Base-by-base conservation (phyloP, 2,888 invertebrate species). In the Phortica okadai region DNA sequence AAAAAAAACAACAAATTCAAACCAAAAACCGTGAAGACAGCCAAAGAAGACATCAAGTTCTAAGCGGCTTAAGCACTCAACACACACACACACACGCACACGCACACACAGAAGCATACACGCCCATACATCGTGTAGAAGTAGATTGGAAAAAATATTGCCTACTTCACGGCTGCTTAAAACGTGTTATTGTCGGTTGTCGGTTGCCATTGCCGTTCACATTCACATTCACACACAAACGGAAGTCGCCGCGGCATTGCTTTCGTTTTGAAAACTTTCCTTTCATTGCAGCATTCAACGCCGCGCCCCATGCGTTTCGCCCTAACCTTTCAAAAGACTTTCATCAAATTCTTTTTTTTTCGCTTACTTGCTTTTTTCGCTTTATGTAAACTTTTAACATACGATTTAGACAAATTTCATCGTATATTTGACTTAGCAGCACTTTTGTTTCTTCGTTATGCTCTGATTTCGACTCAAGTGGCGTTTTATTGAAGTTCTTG, bases 101-200 rank as follows among this genome's bases (percentile, higher is more conserved):
- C 45, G 11, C 64, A 64, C 33, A 33, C 1, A 33, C 33, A 14
- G 4, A 41, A 7, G 11, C 66, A 66, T 41, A 14, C 42, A 41
- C 42, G 10, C n/a, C 8, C 42, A 11, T n/a, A 66, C 41, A 66
- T 8, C n/a, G 16, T 62, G 25, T 10, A 50, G 21, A 16, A 6
- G 70, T 6, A 70, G 50, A 16, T 16, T 25, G 5, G 0, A 70
- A 54, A 25, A 70, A 70, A 11, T 16, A 54, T 70, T 70, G 70
- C 70, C 70, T 70, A 70, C 70, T 70, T 70, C 54, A 70, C 50
- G 70, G 70, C 66, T 66, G 66, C 66, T 41, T 41, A 66, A 41
- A 11, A 64, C 25, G 41, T 64, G 2, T 59, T 59, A 16, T 59
- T 8, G 25, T 59, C 59, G 25, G 10, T 7, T 21, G 16, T 21